phyloP scores from a whole-genome alignment of 2,888 invertebrate genomes.

The Hedya salicella region DNA sequence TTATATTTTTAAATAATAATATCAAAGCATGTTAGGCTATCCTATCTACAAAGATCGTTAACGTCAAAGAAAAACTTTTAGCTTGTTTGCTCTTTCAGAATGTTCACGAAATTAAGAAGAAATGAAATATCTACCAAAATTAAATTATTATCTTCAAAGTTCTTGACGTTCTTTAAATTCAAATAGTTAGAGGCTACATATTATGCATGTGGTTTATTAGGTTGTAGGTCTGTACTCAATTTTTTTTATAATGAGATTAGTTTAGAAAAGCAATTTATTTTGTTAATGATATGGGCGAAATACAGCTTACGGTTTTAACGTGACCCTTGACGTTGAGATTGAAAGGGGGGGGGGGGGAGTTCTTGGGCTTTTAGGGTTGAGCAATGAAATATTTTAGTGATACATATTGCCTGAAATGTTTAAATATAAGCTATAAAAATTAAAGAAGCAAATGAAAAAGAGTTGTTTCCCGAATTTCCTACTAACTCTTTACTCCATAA shows the following conservation, averaged over 20 bases:
- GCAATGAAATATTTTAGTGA: no score
- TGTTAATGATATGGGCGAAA: neutral
- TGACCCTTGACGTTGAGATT: neutral
- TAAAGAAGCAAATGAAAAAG: neutral
- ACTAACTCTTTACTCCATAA: no score
- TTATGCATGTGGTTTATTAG: neutral
- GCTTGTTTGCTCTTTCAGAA: conserved; percentile 6
- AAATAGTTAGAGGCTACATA: conserved; percentile 3
- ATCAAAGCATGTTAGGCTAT: conserved; percentile 2
- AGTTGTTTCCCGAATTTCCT: no score
- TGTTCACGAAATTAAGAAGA: conserved; percentile 9
- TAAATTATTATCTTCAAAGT: conserved; percentile 14
- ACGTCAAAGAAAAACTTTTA: conserved; percentile 13
- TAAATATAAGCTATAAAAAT: neutral
- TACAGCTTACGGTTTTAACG: neutral
- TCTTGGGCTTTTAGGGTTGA: no score
- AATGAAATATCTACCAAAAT: conserved; percentile 2
- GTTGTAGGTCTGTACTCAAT: neutral
- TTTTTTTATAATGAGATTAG: neutral
- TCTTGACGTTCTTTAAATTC: conserved; percentile 1
- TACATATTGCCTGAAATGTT: no score
- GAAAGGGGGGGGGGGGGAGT: neutral
- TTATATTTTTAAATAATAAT: neutral
- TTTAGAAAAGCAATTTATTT: conserved; percentile 3
- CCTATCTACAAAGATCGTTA: conserved; percentile 8